Conservation (phyloP, 2,113 vertebrate genomes). For the Oenanthe oenanthe region DNA sequence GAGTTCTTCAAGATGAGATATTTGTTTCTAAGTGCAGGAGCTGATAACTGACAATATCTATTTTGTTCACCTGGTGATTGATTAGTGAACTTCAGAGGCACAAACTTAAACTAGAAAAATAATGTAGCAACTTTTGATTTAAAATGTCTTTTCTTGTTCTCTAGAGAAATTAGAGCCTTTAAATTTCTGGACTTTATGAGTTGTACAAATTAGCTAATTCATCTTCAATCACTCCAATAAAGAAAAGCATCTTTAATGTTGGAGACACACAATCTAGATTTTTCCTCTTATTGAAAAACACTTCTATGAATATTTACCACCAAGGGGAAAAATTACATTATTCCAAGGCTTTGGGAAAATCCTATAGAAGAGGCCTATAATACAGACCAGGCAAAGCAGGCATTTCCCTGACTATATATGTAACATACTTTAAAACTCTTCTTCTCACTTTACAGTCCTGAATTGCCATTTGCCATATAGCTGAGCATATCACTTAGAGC, state of each 20-base stretch:
- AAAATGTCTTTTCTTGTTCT: background rate
- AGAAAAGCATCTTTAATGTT: background rate
- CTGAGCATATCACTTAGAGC: background rate
- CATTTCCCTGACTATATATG: background rate
- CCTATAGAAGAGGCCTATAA: background rate
- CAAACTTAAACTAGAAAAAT: background rate
- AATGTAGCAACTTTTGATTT: background rate
- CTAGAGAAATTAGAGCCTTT: background rate
- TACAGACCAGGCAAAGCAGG: background rate
- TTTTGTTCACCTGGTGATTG: background rate
- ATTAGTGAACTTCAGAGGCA: background rate
- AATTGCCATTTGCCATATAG: background rate
- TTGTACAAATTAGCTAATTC: background rate
- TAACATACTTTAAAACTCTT: background rate
- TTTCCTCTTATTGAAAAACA: background rate
- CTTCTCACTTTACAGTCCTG: background rate
- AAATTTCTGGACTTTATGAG: background rate
- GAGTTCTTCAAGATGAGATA: background rate
- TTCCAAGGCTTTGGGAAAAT: background rate
- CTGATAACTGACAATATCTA: background rate
- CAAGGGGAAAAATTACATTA: background rate
- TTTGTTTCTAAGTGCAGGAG: background rate
- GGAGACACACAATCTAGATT: background rate
- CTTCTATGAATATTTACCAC: background rate
- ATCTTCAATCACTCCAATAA: background rate